phyloP scores from a whole-genome alignment of 2,888 invertebrate genomes.

The Drosophila picticornis region DNA sequence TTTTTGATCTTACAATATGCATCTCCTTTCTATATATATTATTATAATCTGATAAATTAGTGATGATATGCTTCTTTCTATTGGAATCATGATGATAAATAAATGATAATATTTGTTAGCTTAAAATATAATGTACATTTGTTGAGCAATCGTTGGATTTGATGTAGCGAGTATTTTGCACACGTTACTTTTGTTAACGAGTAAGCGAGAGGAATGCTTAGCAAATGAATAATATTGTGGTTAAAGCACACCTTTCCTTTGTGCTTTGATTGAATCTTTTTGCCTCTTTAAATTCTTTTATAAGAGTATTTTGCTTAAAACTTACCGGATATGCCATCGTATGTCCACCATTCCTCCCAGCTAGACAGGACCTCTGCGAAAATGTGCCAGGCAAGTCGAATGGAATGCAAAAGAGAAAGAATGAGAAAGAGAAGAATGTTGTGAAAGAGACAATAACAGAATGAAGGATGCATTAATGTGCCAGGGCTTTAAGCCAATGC shows the following conservation, averaged over 20 bases:
- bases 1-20: neutral
- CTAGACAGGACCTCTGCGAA: slow-evolving; percentile 86
- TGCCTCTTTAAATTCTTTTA: slow-evolving; percentile 11
- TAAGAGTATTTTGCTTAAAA: slow-evolving; percentile 30
- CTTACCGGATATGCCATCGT: slow-evolving; percentile 97
- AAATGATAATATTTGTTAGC: neutral
- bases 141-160: neutral
- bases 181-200: slow-evolving; percentile 13
- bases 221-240: neutral
- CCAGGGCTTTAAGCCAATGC: slow-evolving; percentile 38
- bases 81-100: neutral
- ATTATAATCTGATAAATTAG: neutral
- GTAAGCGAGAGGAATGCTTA: neutral
- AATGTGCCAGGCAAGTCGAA: slow-evolving; percentile 37
- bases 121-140: neutral
- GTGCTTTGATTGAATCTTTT: neutral
- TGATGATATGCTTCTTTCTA: neutral
- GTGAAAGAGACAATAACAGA: slow-evolving; percentile 28
- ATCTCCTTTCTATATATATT: neutral
- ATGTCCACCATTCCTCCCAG: slow-evolving; percentile 99
- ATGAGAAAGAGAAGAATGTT: slow-evolving; percentile 16
- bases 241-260: neutral
- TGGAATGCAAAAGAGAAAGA: slow-evolving; percentile 1
- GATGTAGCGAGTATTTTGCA: slow-evolving; percentile 2
- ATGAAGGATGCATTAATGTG: slow-evolving; percentile 49